Percentiles rank a stretch among this genome's conserved stretches.
Conservation (phyloP, 2,797 vertebrate genomes). For the Euthynnus affinis region DNA sequence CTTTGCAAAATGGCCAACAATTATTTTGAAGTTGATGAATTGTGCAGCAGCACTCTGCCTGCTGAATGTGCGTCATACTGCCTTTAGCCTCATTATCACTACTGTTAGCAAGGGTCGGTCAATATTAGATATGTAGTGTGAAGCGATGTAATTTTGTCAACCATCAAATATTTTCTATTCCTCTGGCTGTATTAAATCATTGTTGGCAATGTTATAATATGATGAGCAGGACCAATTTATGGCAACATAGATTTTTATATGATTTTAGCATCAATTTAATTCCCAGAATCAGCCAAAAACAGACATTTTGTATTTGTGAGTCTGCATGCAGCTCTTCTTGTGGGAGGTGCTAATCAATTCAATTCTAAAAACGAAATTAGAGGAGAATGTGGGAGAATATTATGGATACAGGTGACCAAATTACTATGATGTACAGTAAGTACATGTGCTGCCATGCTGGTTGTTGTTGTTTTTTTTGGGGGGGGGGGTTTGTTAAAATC, state of each 20-base stretch:
- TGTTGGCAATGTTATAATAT: not conserved
- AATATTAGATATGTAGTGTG: not conserved
- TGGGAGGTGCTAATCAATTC: too few relatives aligned
- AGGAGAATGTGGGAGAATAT: too few relatives aligned
- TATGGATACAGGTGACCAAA: too few relatives aligned
- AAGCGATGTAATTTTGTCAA: too few relatives aligned
- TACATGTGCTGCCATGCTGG: too few relatives aligned
- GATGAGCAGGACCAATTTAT: not conserved
- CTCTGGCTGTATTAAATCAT: not conserved
- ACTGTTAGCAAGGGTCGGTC: not conserved
- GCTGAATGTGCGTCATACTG: not conserved
- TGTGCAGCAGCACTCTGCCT: not conserved
- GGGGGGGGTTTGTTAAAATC: too few relatives aligned
- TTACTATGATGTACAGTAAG: too few relatives aligned
- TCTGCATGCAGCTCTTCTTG: too few relatives aligned
- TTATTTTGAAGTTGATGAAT: not conserved
- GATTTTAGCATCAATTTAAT: slow-evolving; percentile 1
- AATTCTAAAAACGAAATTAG: too few relatives aligned
- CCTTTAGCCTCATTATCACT: not conserved
- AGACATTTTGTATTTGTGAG: too few relatives aligned
- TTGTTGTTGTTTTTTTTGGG: too few relatives aligned
- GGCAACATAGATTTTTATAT: not conserved
- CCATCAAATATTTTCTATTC: too few relatives aligned
- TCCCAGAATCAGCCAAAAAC: not conserved
- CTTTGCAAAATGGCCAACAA: not conserved